phyloP scores from a whole-genome alignment of 2,113 vertebrate species.

The Strix uralensis region DNA sequence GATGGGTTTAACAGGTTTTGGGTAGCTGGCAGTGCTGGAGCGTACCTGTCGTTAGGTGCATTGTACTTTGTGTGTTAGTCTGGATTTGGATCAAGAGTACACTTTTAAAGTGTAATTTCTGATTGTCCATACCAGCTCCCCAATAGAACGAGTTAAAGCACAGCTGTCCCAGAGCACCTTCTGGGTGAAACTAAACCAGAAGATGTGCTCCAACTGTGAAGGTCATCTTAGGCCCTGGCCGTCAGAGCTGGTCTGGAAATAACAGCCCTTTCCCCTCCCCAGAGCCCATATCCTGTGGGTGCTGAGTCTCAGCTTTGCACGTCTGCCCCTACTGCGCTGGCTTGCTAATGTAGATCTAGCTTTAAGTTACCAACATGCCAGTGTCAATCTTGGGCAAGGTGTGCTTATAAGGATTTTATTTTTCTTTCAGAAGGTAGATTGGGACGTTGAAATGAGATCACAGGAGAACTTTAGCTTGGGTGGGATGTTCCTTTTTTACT shows the following conservation, averaged over 20 bases:
- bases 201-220: background rate
- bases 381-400: background rate
- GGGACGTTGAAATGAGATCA: background rate
- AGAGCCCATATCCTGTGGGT: accelerated
- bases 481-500: background rate
- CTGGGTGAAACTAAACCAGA: background rate
- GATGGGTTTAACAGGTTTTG: background rate
- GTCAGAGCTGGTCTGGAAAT: background rate
- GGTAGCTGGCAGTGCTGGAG: background rate
- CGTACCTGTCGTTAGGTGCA: accelerated
- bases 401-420: background rate
- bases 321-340: background rate
- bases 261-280: background rate
- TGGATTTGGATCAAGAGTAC: background rate
- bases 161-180: background rate
- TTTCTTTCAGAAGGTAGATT: background rate
- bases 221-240: background rate
- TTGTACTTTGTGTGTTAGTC: background rate
- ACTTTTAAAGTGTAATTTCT: background rate
- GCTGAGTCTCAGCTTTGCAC: background rate
- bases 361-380: accelerated
- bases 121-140: background rate
- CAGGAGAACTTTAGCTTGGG: background rate
- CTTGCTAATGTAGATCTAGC: background rate
- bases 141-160: background rate